Evolutionary conservation across 2,888 invertebrate genomes (phyloP), one percentile per base, ranked within the genome.

Genomic region (Iselma pallidipennis): DNA sequence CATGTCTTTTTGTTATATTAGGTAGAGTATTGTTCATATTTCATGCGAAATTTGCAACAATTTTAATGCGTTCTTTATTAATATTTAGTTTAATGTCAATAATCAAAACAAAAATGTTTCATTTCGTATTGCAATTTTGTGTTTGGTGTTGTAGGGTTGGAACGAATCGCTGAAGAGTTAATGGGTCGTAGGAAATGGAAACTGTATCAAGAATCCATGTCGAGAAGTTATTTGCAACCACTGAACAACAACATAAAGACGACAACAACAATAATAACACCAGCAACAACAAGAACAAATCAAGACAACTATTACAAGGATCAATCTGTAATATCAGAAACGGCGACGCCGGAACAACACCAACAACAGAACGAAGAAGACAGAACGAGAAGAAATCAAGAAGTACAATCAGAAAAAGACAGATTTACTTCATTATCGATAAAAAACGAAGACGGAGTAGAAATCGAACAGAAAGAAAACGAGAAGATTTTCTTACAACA

Each of bases 111-210:
- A 21, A n/a, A n/a, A n/a, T n/a, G n/a, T n/a, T n/a, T n/a, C n/a
- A n/a, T n/a, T n/a, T n/a, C n/a, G n/a, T n/a, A 10, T 49, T 49
- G n/a, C n/a, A 26, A 26, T 49, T 49, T 49, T 26, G 49, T 23
- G 26, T 29, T 2, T 71, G 73, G 26, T 65, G n/a, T 87, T 81
- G 58, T 84, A 94, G 94, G 94, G 89, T 89, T 94, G 92, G 94
- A 94, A 92, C 91, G 93, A 87, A 92, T 94, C 87, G 94, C 94
- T 88, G 94, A 94, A 88, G 94, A 94, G 91, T 92, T 94, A 89
- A 94, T 94, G 94, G 94, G 94, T 88, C 91, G 92, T 87, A 91
- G 93, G 91, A 93, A 91, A 94, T 94, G 94, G 94, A 92, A 92
- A 89, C 89, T 91, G 86, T 94, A 92, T 85, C 94, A 93, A 89